Percentiles rank a stretch among this genome's conserved stretches.
Evolutionary conservation across 2,113 vertebrate species (phyloP).

Genomic region (Lepus europaeus): DNA sequence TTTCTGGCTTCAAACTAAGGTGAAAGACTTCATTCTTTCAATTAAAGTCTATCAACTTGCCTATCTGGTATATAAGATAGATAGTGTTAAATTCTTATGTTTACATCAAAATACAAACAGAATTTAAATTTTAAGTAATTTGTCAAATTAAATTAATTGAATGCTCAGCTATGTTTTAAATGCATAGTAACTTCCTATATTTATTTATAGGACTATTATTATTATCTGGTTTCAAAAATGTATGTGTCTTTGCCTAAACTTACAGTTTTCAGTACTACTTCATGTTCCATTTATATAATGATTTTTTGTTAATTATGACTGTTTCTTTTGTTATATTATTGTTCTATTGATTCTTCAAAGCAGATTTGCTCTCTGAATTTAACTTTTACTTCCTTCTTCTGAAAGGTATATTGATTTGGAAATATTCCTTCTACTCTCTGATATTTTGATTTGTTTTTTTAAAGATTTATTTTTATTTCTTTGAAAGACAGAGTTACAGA

Average conservation of each 20-base stretch:
- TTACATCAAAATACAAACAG: not conserved
- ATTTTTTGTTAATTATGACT: not conserved
- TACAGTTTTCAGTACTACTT: not conserved
- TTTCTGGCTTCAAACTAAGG: not conserved
- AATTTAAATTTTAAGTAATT: not conserved
- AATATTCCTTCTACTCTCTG: not conserved
- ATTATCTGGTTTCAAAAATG: not conserved
- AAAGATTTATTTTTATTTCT: no score
- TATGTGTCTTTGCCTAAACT: not conserved
- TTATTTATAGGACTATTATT: not conserved
- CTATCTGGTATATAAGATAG: not conserved
- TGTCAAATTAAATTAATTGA: conserved; percentile 21
- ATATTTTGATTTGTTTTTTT: not conserved
- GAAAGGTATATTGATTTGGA: not conserved
- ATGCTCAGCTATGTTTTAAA: not conserved
- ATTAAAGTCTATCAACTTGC: not conserved
- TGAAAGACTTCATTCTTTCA: not conserved
- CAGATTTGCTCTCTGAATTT: conserved; percentile 9
- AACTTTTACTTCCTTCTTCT: not conserved
- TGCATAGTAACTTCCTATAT: not conserved
- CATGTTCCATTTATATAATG: not conserved
- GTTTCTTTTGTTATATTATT: not conserved
- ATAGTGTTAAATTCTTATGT: not conserved
- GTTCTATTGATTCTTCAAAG: not conserved
- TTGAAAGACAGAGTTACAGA: no score